A percentile compares a stretch with the other conserved stretches of the same genome.
phyloP scores from a whole-genome alignment of 2,888 invertebrate species.

The Tupiocoris notatus region DNA sequence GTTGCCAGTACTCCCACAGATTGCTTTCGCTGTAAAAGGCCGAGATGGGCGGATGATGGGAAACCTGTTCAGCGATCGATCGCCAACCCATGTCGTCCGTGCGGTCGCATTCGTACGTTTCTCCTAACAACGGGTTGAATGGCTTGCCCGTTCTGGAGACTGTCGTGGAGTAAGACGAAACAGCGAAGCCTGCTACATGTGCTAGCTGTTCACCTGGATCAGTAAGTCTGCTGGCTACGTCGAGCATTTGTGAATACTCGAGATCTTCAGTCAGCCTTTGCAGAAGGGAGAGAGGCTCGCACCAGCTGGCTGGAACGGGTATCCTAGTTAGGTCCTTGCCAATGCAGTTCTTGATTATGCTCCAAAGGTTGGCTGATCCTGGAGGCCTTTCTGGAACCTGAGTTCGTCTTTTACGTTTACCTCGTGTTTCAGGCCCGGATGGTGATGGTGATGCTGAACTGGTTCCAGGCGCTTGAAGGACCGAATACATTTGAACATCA shows the following conservation, averaged over 20 bases:
- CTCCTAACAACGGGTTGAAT: slow-evolving; percentile 94
- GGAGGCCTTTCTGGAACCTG: slow-evolving; percentile 89
- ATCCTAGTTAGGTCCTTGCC: slow-evolving; percentile 96
- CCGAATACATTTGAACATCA: neutral
- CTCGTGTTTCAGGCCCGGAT: neutral
- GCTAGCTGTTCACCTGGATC: slow-evolving; percentile 92
- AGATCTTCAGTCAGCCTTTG: slow-evolving; percentile 97
- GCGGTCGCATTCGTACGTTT: slow-evolving; percentile 96
- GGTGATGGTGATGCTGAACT: neutral
- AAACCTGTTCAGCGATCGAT: slow-evolving; percentile 90
- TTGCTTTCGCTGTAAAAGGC: slow-evolving; percentile 90
- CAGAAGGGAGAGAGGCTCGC: slow-evolving; percentile 96
- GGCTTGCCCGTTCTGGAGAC: slow-evolving; percentile 87
- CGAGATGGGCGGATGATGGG: slow-evolving; percentile 97
- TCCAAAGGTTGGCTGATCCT: slow-evolving; percentile 95
- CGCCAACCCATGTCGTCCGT: slow-evolving; percentile 94
- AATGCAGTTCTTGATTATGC: slow-evolving; percentile 99
- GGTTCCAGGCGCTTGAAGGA: neutral
- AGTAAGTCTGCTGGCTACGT: slow-evolving; percentile 61
- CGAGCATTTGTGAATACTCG: slow-evolving; percentile 90
- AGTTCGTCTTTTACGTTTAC: slow-evolving; percentile 56
- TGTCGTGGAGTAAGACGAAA: slow-evolving; percentile 84
- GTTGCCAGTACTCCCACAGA: slow-evolving; percentile 94
- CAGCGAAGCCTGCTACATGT: slow-evolving; percentile 94
- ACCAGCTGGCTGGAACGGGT: slow-evolving; percentile 68